Evolutionary conservation across 2,888 invertebrate genomes (phyloP).

Genomic region (Aricia artaxerxes): DNA sequence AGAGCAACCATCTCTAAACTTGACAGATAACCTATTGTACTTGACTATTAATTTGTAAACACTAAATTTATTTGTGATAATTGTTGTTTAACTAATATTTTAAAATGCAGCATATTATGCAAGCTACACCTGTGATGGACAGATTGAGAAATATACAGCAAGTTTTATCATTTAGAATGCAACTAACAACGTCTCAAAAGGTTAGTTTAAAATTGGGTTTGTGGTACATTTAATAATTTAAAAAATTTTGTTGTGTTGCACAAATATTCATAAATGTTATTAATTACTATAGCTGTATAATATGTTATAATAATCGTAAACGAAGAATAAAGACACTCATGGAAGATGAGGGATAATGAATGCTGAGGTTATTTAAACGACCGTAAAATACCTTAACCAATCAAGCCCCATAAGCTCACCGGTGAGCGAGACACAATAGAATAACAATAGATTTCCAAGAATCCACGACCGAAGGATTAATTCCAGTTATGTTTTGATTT

Average conservation of each 20-base stretch:
- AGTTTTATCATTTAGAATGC: slow-evolving; percentile 70
- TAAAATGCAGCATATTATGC: slow-evolving; percentile 74
- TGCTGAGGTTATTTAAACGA: background rate
- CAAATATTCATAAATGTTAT: background rate
- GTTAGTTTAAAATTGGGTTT: slow-evolving; percentile 58
- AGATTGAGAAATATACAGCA: slow-evolving; percentile 78
- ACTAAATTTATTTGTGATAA: slow-evolving; percentile 32
- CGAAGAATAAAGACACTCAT: background rate
- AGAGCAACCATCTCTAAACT: slow-evolving; percentile 28
- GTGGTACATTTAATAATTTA: slow-evolving; percentile 23
- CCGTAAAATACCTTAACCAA: background rate
- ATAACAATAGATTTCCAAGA: no score
- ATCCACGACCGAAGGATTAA: background rate
- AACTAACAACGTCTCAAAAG: slow-evolving; percentile 85
- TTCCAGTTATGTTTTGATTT: no score
- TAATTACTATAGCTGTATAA: no score
- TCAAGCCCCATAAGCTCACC: no score
- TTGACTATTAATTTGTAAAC: slow-evolving; percentile 33
- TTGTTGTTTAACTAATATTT: slow-evolving; percentile 37
- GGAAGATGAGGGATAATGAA: background rate
- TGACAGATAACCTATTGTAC: slow-evolving; percentile 54
- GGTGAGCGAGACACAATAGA: no score
- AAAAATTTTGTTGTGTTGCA: background rate
- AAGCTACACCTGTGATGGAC: slow-evolving; percentile 78
- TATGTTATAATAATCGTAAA: background rate